Evolutionary conservation across 1,140 invertebrate species (phyloP), one percentile per base, ranked within the genome.

Genomic region (Panagrolaimus sp.): DNA sequence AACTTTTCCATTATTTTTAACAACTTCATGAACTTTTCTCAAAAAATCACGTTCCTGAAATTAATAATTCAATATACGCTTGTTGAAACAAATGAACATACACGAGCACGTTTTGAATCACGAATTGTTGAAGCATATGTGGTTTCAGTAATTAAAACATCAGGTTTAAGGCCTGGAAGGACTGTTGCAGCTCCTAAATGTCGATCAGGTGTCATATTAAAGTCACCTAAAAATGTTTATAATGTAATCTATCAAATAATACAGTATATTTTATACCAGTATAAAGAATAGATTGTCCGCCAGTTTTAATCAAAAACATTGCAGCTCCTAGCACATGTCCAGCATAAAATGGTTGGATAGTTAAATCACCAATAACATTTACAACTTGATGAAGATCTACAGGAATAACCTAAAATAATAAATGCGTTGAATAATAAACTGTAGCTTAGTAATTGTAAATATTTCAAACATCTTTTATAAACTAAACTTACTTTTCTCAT

Each of bases 271-370:
- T 38, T 7, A 38, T 38, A 38, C 88, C 94, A 0, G 96, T 99
- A 79, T 99, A 99, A 0, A 99, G 93, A 68, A 98, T 89, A n/a
- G 93, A 96, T 79, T 96, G 92, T 14, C 90, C 89, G 1, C 96
- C 96, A 45, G 98, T 93, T 83, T 88, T 87, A 51, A 99, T 89
- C 87, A 92, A 91, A 86, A 99, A 99, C 96, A 99, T 99, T 3
- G 94, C 95, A 46, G 96, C 96, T 23, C 96, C 96, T 14, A 99
- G 86, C 0, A 99, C 96, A 87, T 99, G 96, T 0, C 96, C 96
- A 9, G 96, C 96, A 87, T 99, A 99, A 83, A 99, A 99, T 0
- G 96, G 92, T 85, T 98, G 98, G 53, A 99, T 98, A 86, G 96
- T 93, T 16, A 99, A 84, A 70, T 98, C 92, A 80, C 90, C 89